Conservation (phyloP, 2,113 vertebrate genomes). For the Elephas maximus region DNA sequence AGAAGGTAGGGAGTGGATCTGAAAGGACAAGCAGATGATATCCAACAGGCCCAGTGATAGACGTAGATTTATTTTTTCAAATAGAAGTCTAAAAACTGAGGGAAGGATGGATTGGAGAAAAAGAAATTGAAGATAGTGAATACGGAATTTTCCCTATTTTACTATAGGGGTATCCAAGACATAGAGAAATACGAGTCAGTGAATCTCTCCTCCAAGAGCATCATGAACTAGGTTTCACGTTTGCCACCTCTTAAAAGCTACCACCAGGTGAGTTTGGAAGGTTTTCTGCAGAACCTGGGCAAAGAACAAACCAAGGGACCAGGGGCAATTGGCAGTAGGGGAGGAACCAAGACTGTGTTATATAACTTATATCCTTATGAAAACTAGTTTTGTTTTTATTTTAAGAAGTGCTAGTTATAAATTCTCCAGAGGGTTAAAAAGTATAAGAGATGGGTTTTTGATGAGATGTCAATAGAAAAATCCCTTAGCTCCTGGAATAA, state of each 20-base stretch:
- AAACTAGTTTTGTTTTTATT: slow-evolving; percentile 73
- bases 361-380: slow-evolving; percentile 34
- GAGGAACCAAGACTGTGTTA: not conserved
- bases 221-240: not conserved
- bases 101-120: not conserved
- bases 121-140: not conserved
- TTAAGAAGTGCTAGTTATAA: slow-evolving; percentile 65
- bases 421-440: slow-evolving; percentile 71
- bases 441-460: slow-evolving; percentile 35
- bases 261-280: not conserved
- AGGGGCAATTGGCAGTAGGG: not conserved
- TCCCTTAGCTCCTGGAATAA: slow-evolving; percentile 67
- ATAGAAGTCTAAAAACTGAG: not conserved
- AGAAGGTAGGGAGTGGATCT: not conserved
- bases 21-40: not conserved
- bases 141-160: not conserved
- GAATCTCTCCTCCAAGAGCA: not conserved
- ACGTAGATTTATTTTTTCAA: not conserved
- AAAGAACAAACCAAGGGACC: slow-evolving; percentile 44
- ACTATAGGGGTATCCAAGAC: not conserved
- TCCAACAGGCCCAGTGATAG: not conserved
- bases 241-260: not conserved
- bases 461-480: slow-evolving; percentile 68
- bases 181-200: not conserved
- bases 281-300: not conserved